Percentiles rank a stretch among this genome's conserved stretches.
Conservation (phyloP, 1,140 invertebrate species). For the Drosophila parabipectinata region DNA sequence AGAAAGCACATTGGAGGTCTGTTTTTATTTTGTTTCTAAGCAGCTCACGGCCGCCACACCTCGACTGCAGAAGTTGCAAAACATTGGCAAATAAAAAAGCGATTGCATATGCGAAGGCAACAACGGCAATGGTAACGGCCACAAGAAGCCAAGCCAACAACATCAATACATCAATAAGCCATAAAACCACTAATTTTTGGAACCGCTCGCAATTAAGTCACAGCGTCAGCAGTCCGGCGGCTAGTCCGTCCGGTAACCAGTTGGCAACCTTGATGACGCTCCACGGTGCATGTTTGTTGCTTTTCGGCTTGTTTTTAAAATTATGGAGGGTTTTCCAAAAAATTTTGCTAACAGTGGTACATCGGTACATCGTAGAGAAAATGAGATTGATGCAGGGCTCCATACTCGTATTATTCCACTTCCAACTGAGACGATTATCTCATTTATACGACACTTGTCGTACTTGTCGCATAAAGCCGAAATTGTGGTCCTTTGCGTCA, state of each 20-base stretch:
- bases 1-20: constrained; percentile 38
- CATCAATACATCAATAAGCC: constrained; percentile 35
- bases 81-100: constrained; percentile 67
- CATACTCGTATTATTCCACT: no score
- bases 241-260: constrained; percentile 54
- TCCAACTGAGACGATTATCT: constrained; percentile 5
- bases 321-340: constrained; percentile 39
- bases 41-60: constrained; percentile 56
- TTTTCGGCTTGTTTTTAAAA: constrained; percentile 50
- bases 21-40: constrained; percentile 30
- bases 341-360: constrained; percentile 24
- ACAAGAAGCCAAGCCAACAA: not conserved
- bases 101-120: constrained; percentile 29
- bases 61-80: constrained; percentile 70
- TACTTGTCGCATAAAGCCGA: constrained; percentile 18
- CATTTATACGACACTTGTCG: not conserved
- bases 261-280: constrained; percentile 73
- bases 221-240: constrained; percentile 36
- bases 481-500: constrained; percentile 76
- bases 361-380: constrained; percentile 9
- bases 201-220: constrained; percentile 61
- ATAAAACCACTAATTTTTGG: constrained; percentile 63
- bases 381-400: not conserved
- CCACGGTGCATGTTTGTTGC: constrained; percentile 34
- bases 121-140: not conserved